phyloP scores from a whole-genome alignment of 2,888 invertebrate genomes.

The Euplagia quadripunctaria region DNA sequence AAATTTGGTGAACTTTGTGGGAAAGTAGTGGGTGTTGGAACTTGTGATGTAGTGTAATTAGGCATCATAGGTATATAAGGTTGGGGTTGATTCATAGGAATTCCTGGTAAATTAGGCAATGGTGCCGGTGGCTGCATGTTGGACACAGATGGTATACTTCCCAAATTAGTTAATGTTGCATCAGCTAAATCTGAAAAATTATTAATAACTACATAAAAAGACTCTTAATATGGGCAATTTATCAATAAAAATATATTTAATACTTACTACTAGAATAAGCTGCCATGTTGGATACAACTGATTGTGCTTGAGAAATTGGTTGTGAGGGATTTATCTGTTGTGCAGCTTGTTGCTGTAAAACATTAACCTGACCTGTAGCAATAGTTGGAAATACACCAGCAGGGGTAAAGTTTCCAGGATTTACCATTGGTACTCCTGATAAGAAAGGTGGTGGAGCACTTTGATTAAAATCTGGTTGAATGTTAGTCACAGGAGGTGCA shows the following conservation, averaged over 20 bases:
- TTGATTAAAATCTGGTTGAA: conserved; percentile 56
- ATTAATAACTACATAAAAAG: conserved; percentile 12
- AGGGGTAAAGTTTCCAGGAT: conserved; percentile 70
- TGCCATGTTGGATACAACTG: conserved; percentile 82
- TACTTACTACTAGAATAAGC: conserved; percentile 84
- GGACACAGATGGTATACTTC: conserved; percentile 83
- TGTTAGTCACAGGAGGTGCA: conserved; percentile 56
- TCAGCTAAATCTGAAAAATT: conserved; percentile 80
- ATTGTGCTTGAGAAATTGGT: conserved; percentile 70
- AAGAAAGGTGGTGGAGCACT: conserved; percentile 79
- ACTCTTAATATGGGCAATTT: not conserved
- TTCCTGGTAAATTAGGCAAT: conserved; percentile 82
- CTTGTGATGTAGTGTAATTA: conserved; percentile 74
- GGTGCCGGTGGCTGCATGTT: conserved; percentile 86
- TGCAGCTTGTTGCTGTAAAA: conserved; percentile 27
- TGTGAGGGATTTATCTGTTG: conserved; percentile 53
- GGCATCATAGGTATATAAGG: conserved; percentile 86
- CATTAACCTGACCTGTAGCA: conserved; percentile 20
- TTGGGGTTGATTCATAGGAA: conserved; percentile 86
- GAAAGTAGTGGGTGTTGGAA: conserved; percentile 50
- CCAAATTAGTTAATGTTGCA: conserved; percentile 81
- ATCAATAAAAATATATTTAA: conserved; percentile 19
- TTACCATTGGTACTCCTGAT: conserved; percentile 85
- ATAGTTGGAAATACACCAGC: conserved; percentile 38
- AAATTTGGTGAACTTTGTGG: conserved; percentile 63